A percentile compares a stretch with the other conserved stretches of the same genome.
Conservation (phyloP, 1,140 invertebrate genomes). For the Trachymyrmex septentrionalis region DNA sequence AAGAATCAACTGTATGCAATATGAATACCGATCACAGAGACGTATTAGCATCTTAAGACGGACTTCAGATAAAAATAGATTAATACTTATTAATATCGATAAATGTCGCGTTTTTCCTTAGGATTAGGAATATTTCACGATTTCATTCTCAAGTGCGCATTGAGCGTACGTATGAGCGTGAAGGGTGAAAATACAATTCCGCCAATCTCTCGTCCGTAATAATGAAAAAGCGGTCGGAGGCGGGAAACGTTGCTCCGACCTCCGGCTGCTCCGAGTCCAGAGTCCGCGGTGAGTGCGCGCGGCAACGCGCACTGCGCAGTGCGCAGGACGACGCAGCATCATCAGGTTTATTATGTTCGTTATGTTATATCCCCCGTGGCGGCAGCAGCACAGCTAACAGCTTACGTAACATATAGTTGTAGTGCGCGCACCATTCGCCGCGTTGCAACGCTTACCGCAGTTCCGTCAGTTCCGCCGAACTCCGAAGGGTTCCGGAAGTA, state of each 20-base stretch:
- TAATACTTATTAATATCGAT: too few relatives aligned
- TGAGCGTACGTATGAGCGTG: neutral
- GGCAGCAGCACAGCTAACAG: neutral
- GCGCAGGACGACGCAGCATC: slow-evolving; percentile 43
- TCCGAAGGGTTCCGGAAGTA: slow-evolving; percentile 34
- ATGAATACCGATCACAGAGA: too few relatives aligned
- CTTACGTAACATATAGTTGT: slow-evolving; percentile 37
- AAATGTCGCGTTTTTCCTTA: too few relatives aligned
- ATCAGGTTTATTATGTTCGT: neutral
- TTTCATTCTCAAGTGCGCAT: too few relatives aligned
- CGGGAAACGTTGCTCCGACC: slow-evolving; percentile 5
- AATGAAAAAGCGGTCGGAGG: neutral
- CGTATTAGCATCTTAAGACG: too few relatives aligned
- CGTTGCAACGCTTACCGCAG: neutral
- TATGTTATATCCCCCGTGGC: neutral
- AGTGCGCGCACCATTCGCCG: neutral
- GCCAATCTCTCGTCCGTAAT: neutral
- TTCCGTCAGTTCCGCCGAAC: neutral
- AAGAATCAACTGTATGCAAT: too few relatives aligned
- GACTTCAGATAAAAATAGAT: too few relatives aligned
- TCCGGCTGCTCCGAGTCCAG: neutral
- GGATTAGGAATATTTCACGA: too few relatives aligned
- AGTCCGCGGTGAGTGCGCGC: neutral
- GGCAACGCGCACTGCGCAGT: slow-evolving; percentile 16
- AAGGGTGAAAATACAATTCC: neutral